A percentile compares a stretch with the other conserved stretches of the same genome.
phyloP scores from a whole-genome alignment of 2,888 invertebrate species.

The Sepioteuthis lessoniana region DNA sequence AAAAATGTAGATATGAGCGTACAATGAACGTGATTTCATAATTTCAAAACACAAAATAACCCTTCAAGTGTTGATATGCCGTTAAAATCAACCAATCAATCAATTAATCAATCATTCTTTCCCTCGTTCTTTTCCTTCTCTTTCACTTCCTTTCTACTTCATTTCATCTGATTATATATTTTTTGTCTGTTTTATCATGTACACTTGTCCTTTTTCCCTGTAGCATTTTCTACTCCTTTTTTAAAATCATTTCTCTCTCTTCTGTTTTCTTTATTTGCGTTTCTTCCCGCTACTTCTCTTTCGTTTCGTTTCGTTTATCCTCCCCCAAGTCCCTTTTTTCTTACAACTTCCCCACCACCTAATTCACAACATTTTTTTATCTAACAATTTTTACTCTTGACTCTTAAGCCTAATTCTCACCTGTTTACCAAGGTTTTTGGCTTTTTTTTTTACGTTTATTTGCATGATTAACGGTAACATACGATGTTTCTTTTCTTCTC shows the following conservation, averaged over 20 bases:
- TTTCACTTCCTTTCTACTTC: no score
- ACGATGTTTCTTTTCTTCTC: background rate
- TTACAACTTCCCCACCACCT: background rate
- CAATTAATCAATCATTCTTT: no score
- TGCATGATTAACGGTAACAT: background rate
- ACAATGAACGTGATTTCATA: no score
- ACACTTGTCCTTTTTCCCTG: background rate
- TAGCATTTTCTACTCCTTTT: no score
- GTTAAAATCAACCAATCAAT: no score
- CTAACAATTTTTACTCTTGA: background rate
- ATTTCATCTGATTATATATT: background rate
- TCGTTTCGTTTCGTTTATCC: background rate
- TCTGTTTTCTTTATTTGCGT: background rate
- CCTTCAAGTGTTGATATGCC: no score
- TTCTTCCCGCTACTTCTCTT: background rate
- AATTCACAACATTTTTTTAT: background rate
- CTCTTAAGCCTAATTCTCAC: slow-evolving; percentile 2
- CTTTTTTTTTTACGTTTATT: background rate
- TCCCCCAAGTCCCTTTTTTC: background rate
- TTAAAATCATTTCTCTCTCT: background rate
- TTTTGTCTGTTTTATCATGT: background rate
- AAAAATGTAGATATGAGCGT: no score
- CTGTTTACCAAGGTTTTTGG: background rate
- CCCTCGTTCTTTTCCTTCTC: no score
- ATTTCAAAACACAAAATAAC: no score